Percentiles rank a stretch among this genome's conserved stretches.
These are phyloP conservation scores for Cryptus armator DNA, from an alignment of 2,888 invertebrate genomes.

Conservation along the genomic window DNA sequence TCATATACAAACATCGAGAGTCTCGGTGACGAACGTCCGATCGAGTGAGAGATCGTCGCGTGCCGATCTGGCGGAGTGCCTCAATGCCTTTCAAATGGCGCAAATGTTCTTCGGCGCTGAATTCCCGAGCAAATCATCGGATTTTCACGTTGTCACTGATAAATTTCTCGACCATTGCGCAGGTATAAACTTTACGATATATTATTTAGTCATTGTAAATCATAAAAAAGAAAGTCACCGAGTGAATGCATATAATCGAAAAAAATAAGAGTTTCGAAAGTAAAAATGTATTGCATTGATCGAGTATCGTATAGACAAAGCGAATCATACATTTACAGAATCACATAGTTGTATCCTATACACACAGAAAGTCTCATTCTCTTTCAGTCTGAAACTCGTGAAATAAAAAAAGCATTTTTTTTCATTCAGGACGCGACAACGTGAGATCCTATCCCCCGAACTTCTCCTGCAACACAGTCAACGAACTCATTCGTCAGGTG, in stretches of 20 bases:
- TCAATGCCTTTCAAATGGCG: constrained; percentile 92
- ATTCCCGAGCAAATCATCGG: constrained; percentile 90
- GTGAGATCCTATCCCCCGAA: constrained; percentile 78
- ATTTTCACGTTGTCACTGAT: constrained; percentile 92
- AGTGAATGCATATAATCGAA: no score
- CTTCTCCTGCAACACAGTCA: constrained; percentile 85
- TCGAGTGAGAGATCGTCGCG: constrained; percentile 89
- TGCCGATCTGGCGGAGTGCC: constrained; percentile 92
- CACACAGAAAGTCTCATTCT: no score
- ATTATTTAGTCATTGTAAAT: not conserved
- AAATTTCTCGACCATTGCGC: constrained; percentile 91
- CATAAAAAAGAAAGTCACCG: no score
- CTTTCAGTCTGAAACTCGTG: no score
- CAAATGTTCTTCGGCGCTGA: constrained; percentile 91
- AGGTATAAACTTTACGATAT: constrained; percentile 79
- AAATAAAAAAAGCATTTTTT: not conserved
- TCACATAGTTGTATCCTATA: no score
- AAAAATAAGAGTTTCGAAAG: no score
- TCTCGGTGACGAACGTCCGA: constrained; percentile 90
- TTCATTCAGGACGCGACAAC: constrained; percentile 81
- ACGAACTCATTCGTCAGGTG: constrained; percentile 86
- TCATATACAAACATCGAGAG: constrained; percentile 93
- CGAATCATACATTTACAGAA: no score
- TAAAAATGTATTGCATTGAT: no score
- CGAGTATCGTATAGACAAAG: no score